Evolutionary conservation across 2,797 vertebrate species (phyloP).

Genomic region (Coendou prehensilis): DNA sequence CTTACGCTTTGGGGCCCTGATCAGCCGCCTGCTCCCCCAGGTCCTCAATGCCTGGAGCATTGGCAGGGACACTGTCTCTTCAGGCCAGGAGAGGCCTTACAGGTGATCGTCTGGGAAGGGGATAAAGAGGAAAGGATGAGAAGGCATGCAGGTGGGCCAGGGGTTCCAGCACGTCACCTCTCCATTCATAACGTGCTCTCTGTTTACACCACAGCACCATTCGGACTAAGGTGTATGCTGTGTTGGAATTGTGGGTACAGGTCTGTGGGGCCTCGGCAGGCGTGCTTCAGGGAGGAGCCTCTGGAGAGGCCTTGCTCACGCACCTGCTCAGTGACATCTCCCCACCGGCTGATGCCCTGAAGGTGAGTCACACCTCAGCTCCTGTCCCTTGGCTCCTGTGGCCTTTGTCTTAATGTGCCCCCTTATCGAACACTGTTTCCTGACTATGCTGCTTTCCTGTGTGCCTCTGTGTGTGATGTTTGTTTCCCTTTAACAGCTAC

Average conservation of each 20-base stretch:
- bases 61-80: constrained; percentile 78
- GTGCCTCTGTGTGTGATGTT: background rate
- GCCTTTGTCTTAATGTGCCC: background rate
- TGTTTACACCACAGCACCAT: constrained; percentile 88
- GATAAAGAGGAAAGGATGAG: background rate
- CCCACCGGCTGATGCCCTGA: constrained; percentile 91
- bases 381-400: background rate
- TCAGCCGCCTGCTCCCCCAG: constrained; percentile 94
- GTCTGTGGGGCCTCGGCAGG: constrained; percentile 90
- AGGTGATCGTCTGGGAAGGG: constrained; percentile 87
- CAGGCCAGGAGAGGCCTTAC: constrained; percentile 94
- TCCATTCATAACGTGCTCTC: background rate
- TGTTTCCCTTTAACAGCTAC: constrained; percentile 87
- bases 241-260: constrained; percentile 93
- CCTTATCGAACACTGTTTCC: background rate
- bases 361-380: constrained; percentile 88
- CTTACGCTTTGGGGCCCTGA: constrained; percentile 91
- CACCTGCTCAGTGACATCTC: constrained; percentile 94
- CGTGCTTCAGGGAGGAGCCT: constrained; percentile 92
- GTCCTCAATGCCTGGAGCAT: constrained; percentile 92
- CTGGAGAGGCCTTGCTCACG: constrained; percentile 92
- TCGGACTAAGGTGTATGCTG: constrained; percentile 91
- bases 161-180: accelerated
- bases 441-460: background rate
- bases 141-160: background rate